Evolutionary conservation across 2,113 vertebrate species (phyloP).

Genomic region (Bostrychus sinensis): DNA sequence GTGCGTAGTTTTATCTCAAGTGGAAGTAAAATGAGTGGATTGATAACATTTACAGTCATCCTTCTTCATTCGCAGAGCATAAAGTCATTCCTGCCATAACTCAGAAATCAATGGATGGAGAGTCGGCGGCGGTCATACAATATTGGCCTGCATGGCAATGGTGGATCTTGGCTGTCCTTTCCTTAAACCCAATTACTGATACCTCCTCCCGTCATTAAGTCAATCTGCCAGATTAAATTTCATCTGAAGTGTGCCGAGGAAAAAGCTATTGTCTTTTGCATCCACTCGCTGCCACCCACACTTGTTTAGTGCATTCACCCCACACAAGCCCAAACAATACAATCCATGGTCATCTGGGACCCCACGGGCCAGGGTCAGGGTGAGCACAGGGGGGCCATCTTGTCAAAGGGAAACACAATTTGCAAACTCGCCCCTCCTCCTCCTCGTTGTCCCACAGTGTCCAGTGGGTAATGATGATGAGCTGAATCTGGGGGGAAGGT

Average conservation of each 20-base stretch:
- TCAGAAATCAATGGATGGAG: conserved; percentile 61
- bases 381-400: conserved; percentile 43
- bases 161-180: conserved; percentile 51
- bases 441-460: conserved; percentile 32
- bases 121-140: conserved; percentile 47
- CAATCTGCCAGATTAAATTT: conserved; percentile 55
- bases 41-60: conserved; percentile 51
- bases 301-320: conserved; percentile 48
- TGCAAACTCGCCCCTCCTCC: conserved; percentile 14
- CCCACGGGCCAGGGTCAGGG: conserved; percentile 38
- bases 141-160: conserved; percentile 24
- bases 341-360: conserved; percentile 51
- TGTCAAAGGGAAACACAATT: conserved; percentile 32
- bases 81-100: conserved; percentile 49
- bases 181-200: conserved; percentile 58
- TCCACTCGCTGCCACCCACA: conserved; percentile 18
- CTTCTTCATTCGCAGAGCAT: conserved; percentile 37
- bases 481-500: conserved; percentile 37
- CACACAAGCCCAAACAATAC: conserved; percentile 58
- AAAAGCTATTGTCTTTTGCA: conserved; percentile 35
- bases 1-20: conserved; percentile 21
- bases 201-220: conserved; percentile 46
- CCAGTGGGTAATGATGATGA: conserved; percentile 42
- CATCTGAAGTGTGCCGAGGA: conserved; percentile 49
- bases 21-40: conserved; percentile 26